Conservation (phyloP, 2,113 vertebrate genomes). For the Cavia aperea region DNA sequence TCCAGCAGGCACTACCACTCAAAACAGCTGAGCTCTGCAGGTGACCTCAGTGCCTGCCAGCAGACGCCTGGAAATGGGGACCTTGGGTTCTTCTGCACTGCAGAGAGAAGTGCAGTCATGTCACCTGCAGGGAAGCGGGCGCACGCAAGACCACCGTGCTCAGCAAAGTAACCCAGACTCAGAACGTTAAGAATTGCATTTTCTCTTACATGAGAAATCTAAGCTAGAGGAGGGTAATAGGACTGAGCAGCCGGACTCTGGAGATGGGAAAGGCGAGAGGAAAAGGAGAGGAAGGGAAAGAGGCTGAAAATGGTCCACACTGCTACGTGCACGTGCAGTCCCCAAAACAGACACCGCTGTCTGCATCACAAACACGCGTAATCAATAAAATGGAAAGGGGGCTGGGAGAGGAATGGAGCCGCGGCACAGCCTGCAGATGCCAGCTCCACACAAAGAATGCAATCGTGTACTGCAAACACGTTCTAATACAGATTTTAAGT, state of each 20-base stretch:
- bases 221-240: neutral
- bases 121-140: neutral
- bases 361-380: neutral
- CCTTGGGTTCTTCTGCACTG: neutral
- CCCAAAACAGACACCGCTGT: neutral
- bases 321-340: neutral
- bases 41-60: no score
- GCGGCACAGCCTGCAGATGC: neutral
- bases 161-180: neutral
- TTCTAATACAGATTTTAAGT: neutral
- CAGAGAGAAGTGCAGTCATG: neutral
- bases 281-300: neutral
- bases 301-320: neutral
- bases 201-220: neutral
- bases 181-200: rapidly evolving
- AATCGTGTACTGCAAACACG: neutral
- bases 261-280: neutral
- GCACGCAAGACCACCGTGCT: neutral
- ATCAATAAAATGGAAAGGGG: neutral
- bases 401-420: no score
- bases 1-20: neutral
- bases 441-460: neutral
- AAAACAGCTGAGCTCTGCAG: neutral
- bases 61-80: neutral
- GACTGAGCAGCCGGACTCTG: neutral